A percentile compares a stretch with the other conserved stretches of the same genome.
These are phyloP conservation scores for Ectemnius continuus DNA, from an alignment of 2,888 invertebrate genomes.

Conservation along the genomic window DNA sequence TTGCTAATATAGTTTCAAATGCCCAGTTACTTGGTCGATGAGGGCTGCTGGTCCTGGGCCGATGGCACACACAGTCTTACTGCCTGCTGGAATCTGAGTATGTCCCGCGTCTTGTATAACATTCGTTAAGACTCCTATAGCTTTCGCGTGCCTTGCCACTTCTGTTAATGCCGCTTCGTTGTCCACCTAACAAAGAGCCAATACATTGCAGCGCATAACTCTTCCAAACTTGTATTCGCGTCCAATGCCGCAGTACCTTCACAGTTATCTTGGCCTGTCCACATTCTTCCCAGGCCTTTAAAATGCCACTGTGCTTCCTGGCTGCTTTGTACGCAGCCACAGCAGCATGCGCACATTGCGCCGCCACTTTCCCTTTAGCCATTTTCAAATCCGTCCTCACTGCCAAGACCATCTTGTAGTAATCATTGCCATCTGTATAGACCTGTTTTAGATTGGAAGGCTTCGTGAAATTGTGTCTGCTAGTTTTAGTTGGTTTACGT, in stretches of 20 bases:
- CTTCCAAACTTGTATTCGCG: too few relatives aligned
- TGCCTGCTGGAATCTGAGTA: conserved; percentile 94
- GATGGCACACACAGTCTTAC: conserved; percentile 93
- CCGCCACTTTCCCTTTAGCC: conserved; percentile 96
- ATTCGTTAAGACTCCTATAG: conserved; percentile 85
- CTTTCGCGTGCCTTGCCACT: conserved; percentile 85
- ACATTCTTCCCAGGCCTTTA: conserved; percentile 83
- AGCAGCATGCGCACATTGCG: conserved; percentile 97
- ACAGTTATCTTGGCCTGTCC: conserved; percentile 95
- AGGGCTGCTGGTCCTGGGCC: conserved; percentile 91
- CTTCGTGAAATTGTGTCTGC: too few relatives aligned
- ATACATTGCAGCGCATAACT: background rate
- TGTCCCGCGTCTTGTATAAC: conserved; percentile 94
- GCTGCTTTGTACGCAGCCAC: conserved; percentile 90
- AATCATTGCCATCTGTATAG: conserved; percentile 62
- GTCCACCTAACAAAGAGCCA: conserved; percentile 80
- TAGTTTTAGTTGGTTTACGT: too few relatives aligned
- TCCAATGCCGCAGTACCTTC: conserved; percentile 79
- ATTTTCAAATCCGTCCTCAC: conserved; percentile 94
- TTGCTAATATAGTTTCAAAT: conserved; percentile 89
- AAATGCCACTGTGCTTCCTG: conserved; percentile 81
- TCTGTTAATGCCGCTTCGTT: conserved; percentile 86
- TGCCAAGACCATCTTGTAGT: conserved; percentile 90
- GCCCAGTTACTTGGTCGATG: conserved; percentile 91
- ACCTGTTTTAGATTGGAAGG: conserved; percentile 9